phyloP scores from a whole-genome alignment of 2,113 vertebrate species.

The Neolamprologus fasciatus region DNA sequence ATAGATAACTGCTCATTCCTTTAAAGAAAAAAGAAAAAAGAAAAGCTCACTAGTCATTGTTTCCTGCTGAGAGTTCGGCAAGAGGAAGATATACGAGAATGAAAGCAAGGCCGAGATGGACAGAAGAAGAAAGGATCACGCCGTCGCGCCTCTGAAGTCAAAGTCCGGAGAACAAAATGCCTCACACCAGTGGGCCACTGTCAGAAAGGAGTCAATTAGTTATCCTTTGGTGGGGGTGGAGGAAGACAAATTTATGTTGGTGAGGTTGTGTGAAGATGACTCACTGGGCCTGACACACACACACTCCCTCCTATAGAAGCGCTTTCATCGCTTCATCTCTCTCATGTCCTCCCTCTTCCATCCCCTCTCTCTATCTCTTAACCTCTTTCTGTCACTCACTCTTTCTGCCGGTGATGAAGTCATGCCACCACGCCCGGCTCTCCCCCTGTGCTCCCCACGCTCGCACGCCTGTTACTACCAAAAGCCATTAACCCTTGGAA shows the following conservation, averaged over 20 bases:
- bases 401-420: conserved; percentile 24
- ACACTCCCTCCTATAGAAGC: background rate
- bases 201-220: conserved; percentile 45
- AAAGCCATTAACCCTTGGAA: conserved; percentile 22
- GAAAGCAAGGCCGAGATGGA: background rate
- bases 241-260: conserved; percentile 7
- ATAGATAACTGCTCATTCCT: conserved; percentile 46
- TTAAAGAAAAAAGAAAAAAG: background rate
- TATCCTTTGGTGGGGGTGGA: background rate
- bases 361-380: background rate
- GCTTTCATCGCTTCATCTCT: background rate
- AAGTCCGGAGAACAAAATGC: conserved; percentile 14
- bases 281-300: conserved; percentile 14
- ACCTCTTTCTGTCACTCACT: conserved; percentile 31
- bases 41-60: background rate
- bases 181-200: conserved; percentile 10
- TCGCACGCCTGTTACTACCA: background rate
- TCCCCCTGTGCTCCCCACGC: background rate
- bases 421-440: conserved; percentile 5
- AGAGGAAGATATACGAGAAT: conserved; percentile 4
- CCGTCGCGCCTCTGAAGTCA: background rate
- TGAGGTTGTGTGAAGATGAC: conserved; percentile 27
- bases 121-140: background rate
- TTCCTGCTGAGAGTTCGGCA: conserved; percentile 27
- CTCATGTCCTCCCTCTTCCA: background rate